phyloP scores from a whole-genome alignment of 2,797 vertebrate species.

The Cygnus olor region DNA sequence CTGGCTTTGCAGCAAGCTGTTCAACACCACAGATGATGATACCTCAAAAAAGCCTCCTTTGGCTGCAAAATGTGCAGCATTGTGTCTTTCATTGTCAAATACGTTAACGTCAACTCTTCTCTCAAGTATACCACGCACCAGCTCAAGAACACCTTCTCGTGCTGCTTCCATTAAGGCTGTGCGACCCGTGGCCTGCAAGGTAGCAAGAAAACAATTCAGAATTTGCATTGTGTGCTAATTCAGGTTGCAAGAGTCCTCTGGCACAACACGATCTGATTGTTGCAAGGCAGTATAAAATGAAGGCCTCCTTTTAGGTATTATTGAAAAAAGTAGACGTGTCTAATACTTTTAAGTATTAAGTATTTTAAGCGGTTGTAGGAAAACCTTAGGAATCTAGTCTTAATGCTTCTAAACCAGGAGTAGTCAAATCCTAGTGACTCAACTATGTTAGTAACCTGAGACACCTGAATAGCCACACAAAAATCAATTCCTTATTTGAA shows the following conservation, averaged over 20 bases:
- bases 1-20: neutral
- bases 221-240: accelerated
- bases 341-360: neutral
- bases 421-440: neutral
- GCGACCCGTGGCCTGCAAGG: constrained; percentile 84
- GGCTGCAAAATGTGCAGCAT: constrained; percentile 90
- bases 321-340: neutral
- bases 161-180: constrained; percentile 91
- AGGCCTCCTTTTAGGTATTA: neutral
- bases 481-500: neutral
- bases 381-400: neutral
- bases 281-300: neutral
- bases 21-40: neutral
- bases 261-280: neutral
- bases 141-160: constrained; percentile 79
- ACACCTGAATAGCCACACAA: neutral
- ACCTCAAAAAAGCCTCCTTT: constrained; percentile 92
- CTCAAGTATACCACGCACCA: constrained; percentile 85
- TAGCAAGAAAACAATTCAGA: neutral
- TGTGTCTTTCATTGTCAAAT: constrained; percentile 81
- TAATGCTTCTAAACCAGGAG: neutral
- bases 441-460: neutral
- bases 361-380: too few species aligned
- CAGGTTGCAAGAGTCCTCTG: neutral
- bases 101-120: constrained; percentile 84